Conservation (phyloP, 2,888 invertebrate genomes). For the Physocephala rufipes region DNA sequence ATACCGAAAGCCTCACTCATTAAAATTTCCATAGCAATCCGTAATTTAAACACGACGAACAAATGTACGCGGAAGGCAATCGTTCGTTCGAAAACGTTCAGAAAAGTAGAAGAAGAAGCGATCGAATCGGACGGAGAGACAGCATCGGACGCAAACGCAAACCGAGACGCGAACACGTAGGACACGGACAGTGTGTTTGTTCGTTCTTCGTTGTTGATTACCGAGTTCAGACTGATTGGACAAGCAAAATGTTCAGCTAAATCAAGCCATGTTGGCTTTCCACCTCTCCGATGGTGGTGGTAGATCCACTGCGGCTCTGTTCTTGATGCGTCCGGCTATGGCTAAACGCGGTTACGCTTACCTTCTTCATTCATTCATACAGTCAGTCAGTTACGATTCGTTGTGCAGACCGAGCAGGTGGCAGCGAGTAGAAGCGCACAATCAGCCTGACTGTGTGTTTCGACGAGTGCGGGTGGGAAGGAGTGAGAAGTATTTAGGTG, state of each 20-base stretch:
- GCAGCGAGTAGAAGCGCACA: background rate
- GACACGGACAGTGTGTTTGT: no score
- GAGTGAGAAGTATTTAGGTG: background rate
- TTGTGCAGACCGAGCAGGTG: background rate
- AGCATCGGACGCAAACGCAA: constrained; percentile 19
- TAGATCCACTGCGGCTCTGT: constrained; percentile 37
- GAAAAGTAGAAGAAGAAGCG: constrained; percentile 35
- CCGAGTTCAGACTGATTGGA: constrained; percentile 67
- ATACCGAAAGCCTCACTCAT: constrained; percentile 34
- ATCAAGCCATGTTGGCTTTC: constrained; percentile 57
- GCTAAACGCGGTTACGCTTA: constrained; percentile 15
- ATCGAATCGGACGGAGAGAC: constrained; percentile 28
- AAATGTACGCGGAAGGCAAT: no score
- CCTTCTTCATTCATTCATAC: constrained; percentile 19
- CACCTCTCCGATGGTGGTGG: constrained; percentile 34
- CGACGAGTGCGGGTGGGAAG: no score
- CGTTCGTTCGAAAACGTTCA: no score
- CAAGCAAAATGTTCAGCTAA: constrained; percentile 63
- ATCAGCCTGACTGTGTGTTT: no score
- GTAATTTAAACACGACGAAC: constrained; percentile 38
- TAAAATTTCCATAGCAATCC: constrained; percentile 5
- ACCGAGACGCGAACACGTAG: no score
- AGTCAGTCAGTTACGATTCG: constrained; percentile 25
- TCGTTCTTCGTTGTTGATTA: constrained; percentile 65
- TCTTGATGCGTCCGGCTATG: constrained; percentile 35